Percentiles rank a stretch among this genome's conserved stretches.
phyloP scores from a whole-genome alignment of 2,113 vertebrate species.

The Hippocampus abdominalis region DNA sequence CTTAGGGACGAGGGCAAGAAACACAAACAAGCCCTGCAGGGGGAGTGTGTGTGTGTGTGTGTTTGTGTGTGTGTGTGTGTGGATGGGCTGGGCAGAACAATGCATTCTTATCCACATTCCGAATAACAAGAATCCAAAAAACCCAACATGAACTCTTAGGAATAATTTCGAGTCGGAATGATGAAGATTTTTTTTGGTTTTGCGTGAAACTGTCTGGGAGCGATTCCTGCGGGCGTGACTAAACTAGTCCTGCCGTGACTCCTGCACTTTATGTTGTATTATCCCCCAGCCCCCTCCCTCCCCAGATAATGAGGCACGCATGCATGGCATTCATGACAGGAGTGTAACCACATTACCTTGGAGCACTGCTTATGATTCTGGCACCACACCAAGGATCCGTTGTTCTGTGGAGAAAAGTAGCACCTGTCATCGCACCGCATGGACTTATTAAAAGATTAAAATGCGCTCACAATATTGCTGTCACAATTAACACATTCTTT shows the following conservation, averaged over 20 bases:
- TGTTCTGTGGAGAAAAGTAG: conserved; percentile 77
- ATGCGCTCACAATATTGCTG: conserved; percentile 18
- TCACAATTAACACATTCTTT: conserved; percentile 8
- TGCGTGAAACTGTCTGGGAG: conserved; percentile 25
- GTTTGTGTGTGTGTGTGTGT: neutral
- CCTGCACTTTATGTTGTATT: conserved; percentile 41
- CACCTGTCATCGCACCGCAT: conserved; percentile 31
- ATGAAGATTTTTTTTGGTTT: neutral
- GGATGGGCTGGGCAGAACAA: conserved; percentile 1
- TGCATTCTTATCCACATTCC: conserved; percentile 24
- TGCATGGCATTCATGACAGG: conserved; percentile 39
- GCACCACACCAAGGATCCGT: conserved; percentile 93
- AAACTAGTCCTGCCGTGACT: conserved; percentile 53
- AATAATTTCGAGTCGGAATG: neutral
- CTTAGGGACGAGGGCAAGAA: conserved; percentile 45
- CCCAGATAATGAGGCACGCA: conserved; percentile 48
- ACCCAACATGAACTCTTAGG: neutral
- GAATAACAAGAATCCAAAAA: conserved; percentile 30
- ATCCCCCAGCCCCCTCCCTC: conserved; percentile 7
- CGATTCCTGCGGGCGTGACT: conserved; percentile 42
- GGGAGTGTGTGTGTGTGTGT: neutral
- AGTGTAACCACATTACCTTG: conserved; percentile 78
- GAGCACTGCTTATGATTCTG: conserved; percentile 98
- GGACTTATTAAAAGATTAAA: conserved; percentile 22
- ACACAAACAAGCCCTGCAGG: conserved; percentile 60